Percentiles rank a stretch among this genome's conserved stretches.
phyloP scores from a whole-genome alignment of 2,888 invertebrate species.

The Tromatobia lineatoria region DNA sequence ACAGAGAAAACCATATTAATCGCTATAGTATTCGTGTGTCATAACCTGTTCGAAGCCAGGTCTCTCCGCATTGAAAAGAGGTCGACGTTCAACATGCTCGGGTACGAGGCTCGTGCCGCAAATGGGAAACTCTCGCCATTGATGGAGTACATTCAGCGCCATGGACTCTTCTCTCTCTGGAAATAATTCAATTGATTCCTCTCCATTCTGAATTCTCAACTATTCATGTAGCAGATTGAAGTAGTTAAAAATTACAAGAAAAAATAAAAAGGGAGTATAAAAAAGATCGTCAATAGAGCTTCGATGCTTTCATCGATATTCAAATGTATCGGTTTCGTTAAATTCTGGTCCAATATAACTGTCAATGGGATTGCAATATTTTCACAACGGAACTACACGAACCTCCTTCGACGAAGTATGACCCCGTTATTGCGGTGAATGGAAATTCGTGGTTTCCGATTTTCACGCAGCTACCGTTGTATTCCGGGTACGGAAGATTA shows the following conservation, averaged over 20 bases:
- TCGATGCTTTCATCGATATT: not conserved
- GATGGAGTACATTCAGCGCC: slow-evolving; percentile 91
- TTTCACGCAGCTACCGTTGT: slow-evolving; percentile 86
- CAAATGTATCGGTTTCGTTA: slow-evolving; percentile 2
- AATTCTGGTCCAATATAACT: not conserved
- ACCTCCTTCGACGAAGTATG: slow-evolving; percentile 60
- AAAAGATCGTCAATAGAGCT: not conserved
- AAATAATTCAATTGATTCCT: slow-evolving; percentile 38
- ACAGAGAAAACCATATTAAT: slow-evolving; percentile 10
- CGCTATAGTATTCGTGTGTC: not conserved
- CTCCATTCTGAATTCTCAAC: not conserved
- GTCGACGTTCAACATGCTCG: slow-evolving; percentile 96
- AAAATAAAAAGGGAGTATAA: not conserved
- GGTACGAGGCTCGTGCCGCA: slow-evolving; percentile 93
- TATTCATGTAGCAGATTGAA: not conserved
- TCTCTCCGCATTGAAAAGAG: slow-evolving; percentile 90
- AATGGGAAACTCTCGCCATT: slow-evolving; percentile 92
- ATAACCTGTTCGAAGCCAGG: slow-evolving; percentile 91
- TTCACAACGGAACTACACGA: slow-evolving; percentile 30
- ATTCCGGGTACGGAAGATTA: slow-evolving; percentile 88
- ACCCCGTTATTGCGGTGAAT: slow-evolving; percentile 58
- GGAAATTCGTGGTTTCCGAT: slow-evolving; percentile 86
- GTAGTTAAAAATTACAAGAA: not conserved
- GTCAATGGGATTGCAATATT: slow-evolving; percentile 25
- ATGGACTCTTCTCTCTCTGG: slow-evolving; percentile 90